Conservation (phyloP, 2,113 vertebrate genomes). For the Numenius arquata region DNA sequence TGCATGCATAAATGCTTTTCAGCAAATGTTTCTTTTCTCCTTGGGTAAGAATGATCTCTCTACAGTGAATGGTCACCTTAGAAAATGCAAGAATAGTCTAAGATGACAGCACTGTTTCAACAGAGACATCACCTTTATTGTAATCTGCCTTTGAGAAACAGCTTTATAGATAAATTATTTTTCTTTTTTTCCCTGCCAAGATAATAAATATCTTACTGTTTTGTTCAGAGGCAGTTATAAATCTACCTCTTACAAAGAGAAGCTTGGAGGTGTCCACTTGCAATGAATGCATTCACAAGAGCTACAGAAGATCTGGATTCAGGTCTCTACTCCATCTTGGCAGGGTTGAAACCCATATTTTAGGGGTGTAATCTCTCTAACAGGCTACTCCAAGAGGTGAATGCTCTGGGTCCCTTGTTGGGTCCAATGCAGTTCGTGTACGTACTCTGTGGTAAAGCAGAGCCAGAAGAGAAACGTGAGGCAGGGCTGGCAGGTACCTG, state of each 20-base stretch:
- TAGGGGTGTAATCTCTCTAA: neutral
- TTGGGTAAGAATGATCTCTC: neutral
- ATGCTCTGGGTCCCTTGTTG: neutral
- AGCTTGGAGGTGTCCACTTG: neutral
- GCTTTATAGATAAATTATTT: neutral
- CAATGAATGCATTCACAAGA: neutral
- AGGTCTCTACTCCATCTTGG: neutral
- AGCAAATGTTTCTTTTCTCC: neutral
- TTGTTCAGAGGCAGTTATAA: neutral
- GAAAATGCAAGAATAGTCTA: neutral
- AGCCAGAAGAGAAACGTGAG: neutral
- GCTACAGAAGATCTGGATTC: neutral
- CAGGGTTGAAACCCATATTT: neutral
- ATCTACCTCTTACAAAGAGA: neutral
- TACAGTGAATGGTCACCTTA: neutral
- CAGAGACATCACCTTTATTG: neutral
- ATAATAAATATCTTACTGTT: neutral
- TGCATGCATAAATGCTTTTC: neutral
- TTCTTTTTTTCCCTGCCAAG: neutral
- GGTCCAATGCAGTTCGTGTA: neutral
- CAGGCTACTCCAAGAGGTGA: neutral
- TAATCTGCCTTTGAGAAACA: neutral
- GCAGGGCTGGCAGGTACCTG: neutral
- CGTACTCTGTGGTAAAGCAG: neutral
- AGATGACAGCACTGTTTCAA: neutral